These are phyloP conservation scores for Cebidichthys violaceus DNA, from an alignment of 2,113 vertebrate genomes.

Conservation along the genomic window DNA sequence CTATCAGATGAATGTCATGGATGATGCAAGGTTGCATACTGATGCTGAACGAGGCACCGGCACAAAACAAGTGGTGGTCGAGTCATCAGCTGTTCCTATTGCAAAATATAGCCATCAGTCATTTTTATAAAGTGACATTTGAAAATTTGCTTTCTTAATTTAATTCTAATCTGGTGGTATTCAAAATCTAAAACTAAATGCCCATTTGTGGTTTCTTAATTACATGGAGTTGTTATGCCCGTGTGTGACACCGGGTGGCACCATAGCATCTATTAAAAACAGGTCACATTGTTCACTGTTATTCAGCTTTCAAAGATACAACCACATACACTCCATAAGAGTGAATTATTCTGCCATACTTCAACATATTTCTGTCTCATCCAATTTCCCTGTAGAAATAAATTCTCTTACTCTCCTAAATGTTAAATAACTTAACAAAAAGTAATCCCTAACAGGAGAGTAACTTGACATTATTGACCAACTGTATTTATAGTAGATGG, in stretches of 20 bases:
- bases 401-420: background rate
- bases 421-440: background rate
- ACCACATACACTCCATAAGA: background rate
- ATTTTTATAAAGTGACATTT: background rate
- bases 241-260: constrained; percentile 67
- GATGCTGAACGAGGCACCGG: background rate
- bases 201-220: background rate
- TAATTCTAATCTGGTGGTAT: background rate
- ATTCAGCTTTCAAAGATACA: background rate
- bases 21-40: constrained; percentile 24
- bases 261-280: constrained; percentile 48
- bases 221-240: background rate
- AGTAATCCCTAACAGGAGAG: background rate
- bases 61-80: background rate
- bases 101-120: background rate
- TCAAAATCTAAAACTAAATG: background rate
- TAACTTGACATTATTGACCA: background rate
- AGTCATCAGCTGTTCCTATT: background rate
- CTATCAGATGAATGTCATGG: background rate
- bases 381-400: background rate
- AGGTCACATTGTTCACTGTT: background rate
- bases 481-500: background rate
- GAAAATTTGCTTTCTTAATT: background rate
- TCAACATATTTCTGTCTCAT: background rate
- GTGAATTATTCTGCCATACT: background rate